These are phyloP conservation scores for Limnodromus scolopaceus DNA, from an alignment of 2,797 vertebrate genomes.

Conservation along the genomic window DNA sequence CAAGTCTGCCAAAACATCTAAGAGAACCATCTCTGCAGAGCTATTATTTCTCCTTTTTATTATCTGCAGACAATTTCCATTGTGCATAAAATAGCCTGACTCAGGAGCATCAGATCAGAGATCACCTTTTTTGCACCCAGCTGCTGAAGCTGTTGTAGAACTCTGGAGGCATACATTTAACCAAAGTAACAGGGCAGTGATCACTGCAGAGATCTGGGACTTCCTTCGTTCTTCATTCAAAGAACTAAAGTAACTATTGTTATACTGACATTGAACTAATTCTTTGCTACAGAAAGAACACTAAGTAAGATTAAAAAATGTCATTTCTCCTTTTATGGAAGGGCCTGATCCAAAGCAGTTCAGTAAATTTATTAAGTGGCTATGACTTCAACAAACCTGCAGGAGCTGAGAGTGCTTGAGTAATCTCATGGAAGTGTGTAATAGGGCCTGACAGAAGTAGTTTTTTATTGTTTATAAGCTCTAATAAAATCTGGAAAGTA, in stretches of 20 bases:
- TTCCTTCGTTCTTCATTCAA: constrained; percentile 16
- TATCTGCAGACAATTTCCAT: constrained; percentile 14
- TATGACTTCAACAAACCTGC: not conserved
- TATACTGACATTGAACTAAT: not conserved
- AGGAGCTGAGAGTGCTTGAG: not conserved
- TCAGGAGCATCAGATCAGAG: constrained; percentile 54
- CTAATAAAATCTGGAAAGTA: not conserved
- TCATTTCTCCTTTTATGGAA: not conserved
- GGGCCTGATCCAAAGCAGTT: not conserved
- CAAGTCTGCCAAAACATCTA: constrained; percentile 6
- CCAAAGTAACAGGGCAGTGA: constrained; percentile 18
- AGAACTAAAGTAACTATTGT: constrained; percentile 3
- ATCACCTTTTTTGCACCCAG: constrained; percentile 42
- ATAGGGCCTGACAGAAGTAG: not conserved
- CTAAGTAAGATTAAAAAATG: constrained; percentile 1
- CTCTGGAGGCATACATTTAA: constrained; percentile 28
- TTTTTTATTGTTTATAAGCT: not conserved
- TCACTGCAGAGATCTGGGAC: not conserved
- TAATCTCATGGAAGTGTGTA: not conserved
- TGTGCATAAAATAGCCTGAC: constrained; percentile 11
- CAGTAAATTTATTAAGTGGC: not conserved
- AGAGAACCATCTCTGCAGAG: not conserved
- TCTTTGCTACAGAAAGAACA: constrained; percentile 9
- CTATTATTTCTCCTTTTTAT: constrained; percentile 45
- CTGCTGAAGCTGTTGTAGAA: constrained; percentile 36